Percentiles rank a stretch among this genome's conserved stretches.
phyloP scores from a whole-genome alignment of 2,797 vertebrate genomes.

The Petrocephalus sullivani region DNA sequence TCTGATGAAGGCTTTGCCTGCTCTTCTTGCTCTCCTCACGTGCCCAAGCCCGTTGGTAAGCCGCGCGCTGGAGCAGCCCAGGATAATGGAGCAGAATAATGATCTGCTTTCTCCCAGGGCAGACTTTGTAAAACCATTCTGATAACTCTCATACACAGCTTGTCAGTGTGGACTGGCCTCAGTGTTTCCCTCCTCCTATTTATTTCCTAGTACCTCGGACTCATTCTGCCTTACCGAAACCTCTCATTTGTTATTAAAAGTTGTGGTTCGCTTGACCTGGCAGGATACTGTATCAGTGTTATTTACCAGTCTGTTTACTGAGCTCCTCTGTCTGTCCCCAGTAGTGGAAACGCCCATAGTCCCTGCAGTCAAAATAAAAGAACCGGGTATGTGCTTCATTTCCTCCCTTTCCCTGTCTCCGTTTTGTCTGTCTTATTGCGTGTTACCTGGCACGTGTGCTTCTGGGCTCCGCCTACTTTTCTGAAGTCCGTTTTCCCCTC shows the following conservation, averaged over 20 bases:
- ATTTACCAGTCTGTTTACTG: background rate
- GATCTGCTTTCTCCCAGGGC: background rate
- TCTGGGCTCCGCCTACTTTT: background rate
- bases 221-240: background rate
- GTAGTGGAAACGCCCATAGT: conserved; percentile 74
- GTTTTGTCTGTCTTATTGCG: background rate
- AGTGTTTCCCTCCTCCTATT: background rate
- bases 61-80: background rate
- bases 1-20: conserved; percentile 96
- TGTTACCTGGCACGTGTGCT: background rate
- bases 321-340: conserved; percentile 30
- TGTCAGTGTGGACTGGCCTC: background rate
- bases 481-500: conserved; percentile 25
- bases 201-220: background rate
- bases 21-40: conserved; percentile 85
- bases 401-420: background rate
- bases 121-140: background rate
- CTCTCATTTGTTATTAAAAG: background rate
- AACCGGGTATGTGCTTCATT: conserved; percentile 70
- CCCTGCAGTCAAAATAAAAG: conserved; percentile 84
- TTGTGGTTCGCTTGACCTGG: background rate
- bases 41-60: conserved; percentile 87
- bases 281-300: background rate
- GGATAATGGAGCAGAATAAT: background rate
- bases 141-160: background rate